Evolutionary conservation across 2,888 invertebrate genomes (phyloP).

Genomic region (Eurytoma californica): DNA sequence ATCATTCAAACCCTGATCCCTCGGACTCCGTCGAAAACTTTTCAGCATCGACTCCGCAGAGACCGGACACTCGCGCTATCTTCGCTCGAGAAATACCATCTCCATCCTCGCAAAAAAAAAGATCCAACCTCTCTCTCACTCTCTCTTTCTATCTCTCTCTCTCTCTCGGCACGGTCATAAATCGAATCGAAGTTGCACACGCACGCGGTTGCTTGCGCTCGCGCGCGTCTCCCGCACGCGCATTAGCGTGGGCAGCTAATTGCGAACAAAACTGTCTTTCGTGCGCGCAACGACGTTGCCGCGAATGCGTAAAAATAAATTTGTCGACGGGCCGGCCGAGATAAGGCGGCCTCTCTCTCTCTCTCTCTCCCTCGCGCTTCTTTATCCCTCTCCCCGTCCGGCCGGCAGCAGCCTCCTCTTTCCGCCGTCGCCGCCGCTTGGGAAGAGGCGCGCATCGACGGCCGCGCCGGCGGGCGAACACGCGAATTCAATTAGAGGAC

Average conservation of each 20-base stretch:
- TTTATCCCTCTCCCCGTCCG: background rate
- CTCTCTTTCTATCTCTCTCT: background rate
- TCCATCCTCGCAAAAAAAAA: background rate
- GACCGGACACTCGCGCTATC: too few relatives aligned
- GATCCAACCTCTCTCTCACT: too few relatives aligned
- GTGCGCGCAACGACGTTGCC: conserved; percentile 54
- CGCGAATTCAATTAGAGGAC: conserved; percentile 61
- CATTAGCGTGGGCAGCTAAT: conserved; percentile 57
- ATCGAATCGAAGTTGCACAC: conserved; percentile 8
- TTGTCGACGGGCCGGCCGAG: conserved; percentile 55
- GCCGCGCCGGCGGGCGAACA: conserved; percentile 49
- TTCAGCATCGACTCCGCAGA: conserved; percentile 1
- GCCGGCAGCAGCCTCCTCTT: background rate
- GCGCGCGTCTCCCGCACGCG: conserved; percentile 9
- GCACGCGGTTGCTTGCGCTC: conserved; percentile 15
- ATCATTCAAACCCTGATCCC: conserved; percentile 9
- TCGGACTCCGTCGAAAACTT: conserved; percentile 10
- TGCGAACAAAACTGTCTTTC: conserved; percentile 60
- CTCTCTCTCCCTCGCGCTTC: conserved; percentile 13
- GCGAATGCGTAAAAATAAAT: conserved; percentile 56
- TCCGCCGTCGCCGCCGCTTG: conserved; percentile 22
- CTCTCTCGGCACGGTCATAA: too few relatives aligned
- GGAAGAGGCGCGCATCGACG: conserved; percentile 47
- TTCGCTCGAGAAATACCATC: conserved; percentile 12
- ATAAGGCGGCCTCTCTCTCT: conserved; percentile 51